Conservation (phyloP, 2,113 vertebrate species). For the Corynorhinus townsendii region DNA sequence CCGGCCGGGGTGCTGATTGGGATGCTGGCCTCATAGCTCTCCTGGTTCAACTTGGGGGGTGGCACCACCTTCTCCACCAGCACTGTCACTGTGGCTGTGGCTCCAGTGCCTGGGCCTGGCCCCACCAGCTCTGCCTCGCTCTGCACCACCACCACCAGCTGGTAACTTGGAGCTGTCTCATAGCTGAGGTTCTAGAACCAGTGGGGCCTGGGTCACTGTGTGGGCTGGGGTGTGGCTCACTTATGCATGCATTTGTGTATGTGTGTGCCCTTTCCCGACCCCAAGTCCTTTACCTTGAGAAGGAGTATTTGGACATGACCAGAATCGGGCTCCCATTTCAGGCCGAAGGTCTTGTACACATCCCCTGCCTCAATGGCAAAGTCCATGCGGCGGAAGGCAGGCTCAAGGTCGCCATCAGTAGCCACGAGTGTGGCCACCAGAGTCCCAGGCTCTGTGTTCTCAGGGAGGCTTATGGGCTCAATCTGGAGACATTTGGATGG, state of each 20-base stretch:
- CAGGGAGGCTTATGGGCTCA: slow-evolving; percentile 56
- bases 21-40: slow-evolving; percentile 52
- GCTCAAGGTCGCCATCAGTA: slow-evolving; percentile 63
- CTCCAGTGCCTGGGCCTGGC: slow-evolving; percentile 36
- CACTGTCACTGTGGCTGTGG: slow-evolving; percentile 67
- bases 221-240: neutral
- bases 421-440: slow-evolving; percentile 57
- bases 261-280: neutral
- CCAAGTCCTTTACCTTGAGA: slow-evolving; percentile 44
- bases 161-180: slow-evolving; percentile 34
- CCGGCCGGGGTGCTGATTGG: slow-evolving; percentile 43
- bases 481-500: slow-evolving; percentile 41
- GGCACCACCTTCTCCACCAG: slow-evolving; percentile 51
- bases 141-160: slow-evolving; percentile 53
- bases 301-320: slow-evolving; percentile 39
- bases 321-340: slow-evolving; percentile 54
- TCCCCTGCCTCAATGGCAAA: slow-evolving; percentile 61
- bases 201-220: neutral
- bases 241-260: no score
- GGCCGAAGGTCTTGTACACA: slow-evolving; percentile 26
- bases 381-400: slow-evolving; percentile 61
- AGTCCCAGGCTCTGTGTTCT: slow-evolving; percentile 48
- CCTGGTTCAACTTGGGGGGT: slow-evolving; percentile 38
- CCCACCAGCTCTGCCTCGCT: slow-evolving; percentile 43
- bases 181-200: slow-evolving; percentile 68